These are phyloP conservation scores for Drusus annulatus DNA, from an alignment of 1,140 invertebrate species.

Conservation along the genomic window DNA sequence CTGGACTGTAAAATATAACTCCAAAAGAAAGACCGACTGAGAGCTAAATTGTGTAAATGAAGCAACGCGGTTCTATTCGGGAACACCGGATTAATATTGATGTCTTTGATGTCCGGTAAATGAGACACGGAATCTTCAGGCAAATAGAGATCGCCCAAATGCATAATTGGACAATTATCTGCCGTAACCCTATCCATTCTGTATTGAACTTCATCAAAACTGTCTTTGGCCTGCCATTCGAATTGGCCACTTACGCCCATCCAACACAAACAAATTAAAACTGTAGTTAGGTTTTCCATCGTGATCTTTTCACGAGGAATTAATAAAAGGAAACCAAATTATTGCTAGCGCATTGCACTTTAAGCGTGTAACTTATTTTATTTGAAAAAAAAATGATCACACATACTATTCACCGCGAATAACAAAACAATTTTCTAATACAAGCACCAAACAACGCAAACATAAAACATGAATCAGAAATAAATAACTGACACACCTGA, in stretches of 20 bases:
- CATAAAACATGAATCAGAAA: neutral
- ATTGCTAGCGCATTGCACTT: slow-evolving; percentile 10
- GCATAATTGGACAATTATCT: slow-evolving; percentile 92
- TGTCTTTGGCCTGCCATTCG: slow-evolving; percentile 90
- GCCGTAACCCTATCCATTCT: slow-evolving; percentile 85
- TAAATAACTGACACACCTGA: slow-evolving; percentile 26
- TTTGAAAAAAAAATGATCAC: neutral
- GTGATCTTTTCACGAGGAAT: slow-evolving; percentile 8
- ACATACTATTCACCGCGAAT: neutral
- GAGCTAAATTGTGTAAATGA: slow-evolving; percentile 96
- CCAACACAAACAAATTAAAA: slow-evolving; percentile 44
- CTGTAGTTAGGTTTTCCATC: slow-evolving; percentile 20
- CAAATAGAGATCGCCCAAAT: slow-evolving; percentile 87
- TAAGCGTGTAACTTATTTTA: neutral
- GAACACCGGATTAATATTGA: slow-evolving; percentile 95
- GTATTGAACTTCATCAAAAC: slow-evolving; percentile 89
- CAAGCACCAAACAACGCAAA: slow-evolving; percentile 22
- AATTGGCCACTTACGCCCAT: slow-evolving; percentile 86
- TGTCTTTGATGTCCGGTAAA: slow-evolving; percentile 93
- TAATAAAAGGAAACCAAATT: neutral
- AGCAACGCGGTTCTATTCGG: slow-evolving; percentile 94
- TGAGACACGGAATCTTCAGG: slow-evolving; percentile 90
- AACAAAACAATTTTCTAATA: slow-evolving; percentile 5
- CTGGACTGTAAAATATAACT: slow-evolving; percentile 94
- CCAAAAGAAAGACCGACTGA: slow-evolving; percentile 95